Evolutionary conservation across 2,888 invertebrate genomes (phyloP).

Genomic region (Mesodorylaimus sp.): DNA sequence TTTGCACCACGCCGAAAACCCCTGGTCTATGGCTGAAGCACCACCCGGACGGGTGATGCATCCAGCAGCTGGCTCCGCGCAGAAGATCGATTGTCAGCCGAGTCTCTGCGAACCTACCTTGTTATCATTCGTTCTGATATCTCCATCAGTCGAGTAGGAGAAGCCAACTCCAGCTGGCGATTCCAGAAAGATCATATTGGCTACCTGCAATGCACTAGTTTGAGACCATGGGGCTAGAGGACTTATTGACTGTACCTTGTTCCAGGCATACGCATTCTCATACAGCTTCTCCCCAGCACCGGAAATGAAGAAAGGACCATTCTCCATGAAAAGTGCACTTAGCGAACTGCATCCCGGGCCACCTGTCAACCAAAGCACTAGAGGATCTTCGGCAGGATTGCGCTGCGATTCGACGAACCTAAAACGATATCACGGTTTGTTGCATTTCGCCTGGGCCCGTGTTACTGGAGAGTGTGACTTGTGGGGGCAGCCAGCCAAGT

Average conservation of each 20-base stretch:
- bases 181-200: slow-evolving; percentile 38
- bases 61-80: too few relatives aligned
- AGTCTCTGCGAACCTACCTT: too few relatives aligned
- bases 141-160: slow-evolving; percentile 35
- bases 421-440: neutral
- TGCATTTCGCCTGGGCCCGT: too few relatives aligned
- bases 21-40: too few relatives aligned
- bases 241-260: slow-evolving; percentile 1
- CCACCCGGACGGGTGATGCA: too few relatives aligned
- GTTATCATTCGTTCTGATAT: slow-evolving; percentile 29
- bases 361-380: slow-evolving; percentile 31
- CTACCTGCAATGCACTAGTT: slow-evolving; percentile 32
- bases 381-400: slow-evolving; percentile 24
- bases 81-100: too few relatives aligned
- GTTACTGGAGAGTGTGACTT: too few relatives aligned
- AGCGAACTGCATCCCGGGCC: slow-evolving; percentile 25
- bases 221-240: too few relatives aligned
- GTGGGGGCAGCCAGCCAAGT: too few relatives aligned
- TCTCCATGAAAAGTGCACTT: neutral
- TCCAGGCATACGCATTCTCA: neutral
- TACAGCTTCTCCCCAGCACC: neutral
- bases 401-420: slow-evolving; percentile 29
- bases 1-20: too few relatives aligned
- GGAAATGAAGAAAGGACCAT: neutral
- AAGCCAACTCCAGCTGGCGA: slow-evolving; percentile 41